These are phyloP conservation scores for Drosophila antonietae DNA, from an alignment of 2,888 invertebrate genomes.

Conservation along the genomic window DNA sequence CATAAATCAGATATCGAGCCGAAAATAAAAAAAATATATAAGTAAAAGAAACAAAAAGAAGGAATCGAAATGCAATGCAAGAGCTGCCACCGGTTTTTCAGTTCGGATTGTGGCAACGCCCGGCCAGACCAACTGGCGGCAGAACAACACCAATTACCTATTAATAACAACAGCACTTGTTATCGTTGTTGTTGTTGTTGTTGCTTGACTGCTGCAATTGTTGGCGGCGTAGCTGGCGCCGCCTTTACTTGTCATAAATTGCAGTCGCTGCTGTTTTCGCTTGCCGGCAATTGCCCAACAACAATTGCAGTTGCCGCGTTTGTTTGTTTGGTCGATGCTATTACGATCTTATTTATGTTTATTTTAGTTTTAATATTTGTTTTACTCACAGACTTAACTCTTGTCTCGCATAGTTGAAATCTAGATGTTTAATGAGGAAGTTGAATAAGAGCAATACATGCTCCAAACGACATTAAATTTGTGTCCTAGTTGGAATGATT, in stretches of 20 bases:
- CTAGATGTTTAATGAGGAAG: neutral
- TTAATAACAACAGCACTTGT: constrained; percentile 50
- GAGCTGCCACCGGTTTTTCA: constrained; percentile 38
- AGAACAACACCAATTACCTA: constrained; percentile 69
- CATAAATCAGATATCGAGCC: constrained; percentile 51
- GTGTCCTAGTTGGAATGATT: too few relatives aligned
- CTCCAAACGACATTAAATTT: neutral
- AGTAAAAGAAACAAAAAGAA: constrained; percentile 38
- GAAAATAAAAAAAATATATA: constrained; percentile 15
- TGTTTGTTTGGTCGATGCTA: constrained; percentile 38
- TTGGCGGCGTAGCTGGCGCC: constrained; percentile 56
- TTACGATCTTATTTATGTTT: constrained; percentile 24
- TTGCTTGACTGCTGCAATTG: constrained; percentile 50
- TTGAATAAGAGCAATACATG: neutral
- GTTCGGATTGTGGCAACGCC: constrained; percentile 53
- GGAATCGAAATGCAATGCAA: constrained; percentile 64
- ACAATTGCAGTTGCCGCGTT: constrained; percentile 60
- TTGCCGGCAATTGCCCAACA: constrained; percentile 57
- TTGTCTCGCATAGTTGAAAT: too few relatives aligned
- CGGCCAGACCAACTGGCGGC: constrained; percentile 51
- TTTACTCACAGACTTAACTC: neutral
- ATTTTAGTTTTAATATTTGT: constrained; percentile 16
- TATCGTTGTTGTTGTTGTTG: constrained; percentile 23
- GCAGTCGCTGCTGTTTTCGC: constrained; percentile 45
- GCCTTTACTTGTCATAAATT: constrained; percentile 69